These are phyloP conservation scores for Gallinago undulata DNA, from an alignment of 2,113 vertebrate genomes.

Conservation along the genomic window DNA sequence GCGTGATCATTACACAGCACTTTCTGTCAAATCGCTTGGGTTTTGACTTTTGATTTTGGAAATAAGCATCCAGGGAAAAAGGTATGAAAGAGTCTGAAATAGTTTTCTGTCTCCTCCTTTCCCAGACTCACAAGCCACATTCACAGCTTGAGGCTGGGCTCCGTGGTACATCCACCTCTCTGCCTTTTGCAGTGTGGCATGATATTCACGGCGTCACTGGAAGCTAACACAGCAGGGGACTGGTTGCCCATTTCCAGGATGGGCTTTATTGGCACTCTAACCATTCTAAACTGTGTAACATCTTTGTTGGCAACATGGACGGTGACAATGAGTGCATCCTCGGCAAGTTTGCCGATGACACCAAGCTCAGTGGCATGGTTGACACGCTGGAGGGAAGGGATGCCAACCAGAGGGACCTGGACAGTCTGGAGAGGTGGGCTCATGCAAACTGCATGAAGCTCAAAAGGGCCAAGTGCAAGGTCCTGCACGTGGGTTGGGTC, in stretches of 20 bases:
- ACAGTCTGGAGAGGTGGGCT: not conserved
- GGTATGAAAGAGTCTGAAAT: not conserved
- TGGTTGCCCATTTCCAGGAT: not conserved
- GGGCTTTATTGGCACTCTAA: not conserved
- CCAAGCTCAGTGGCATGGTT: not conserved
- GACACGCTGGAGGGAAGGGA: not conserved
- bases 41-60: not conserved
- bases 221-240: not conserved
- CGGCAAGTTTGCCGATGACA: not conserved
- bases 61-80: not conserved
- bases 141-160: not conserved
- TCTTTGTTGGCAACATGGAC: not conserved
- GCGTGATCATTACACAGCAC: not conserved
- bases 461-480: not conserved
- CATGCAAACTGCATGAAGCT: not conserved
- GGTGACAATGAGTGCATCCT: not conserved
- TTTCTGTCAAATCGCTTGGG: not conserved
- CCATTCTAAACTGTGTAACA: not conserved
- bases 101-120: not conserved
- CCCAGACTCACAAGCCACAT: not conserved
- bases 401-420: not conserved
- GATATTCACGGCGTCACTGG: fast-evolving
- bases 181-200: not conserved
- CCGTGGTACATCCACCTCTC: not conserved
- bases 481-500: not conserved